Conservation (phyloP, 2,113 vertebrate species). For the Meleagris gallopavo region DNA sequence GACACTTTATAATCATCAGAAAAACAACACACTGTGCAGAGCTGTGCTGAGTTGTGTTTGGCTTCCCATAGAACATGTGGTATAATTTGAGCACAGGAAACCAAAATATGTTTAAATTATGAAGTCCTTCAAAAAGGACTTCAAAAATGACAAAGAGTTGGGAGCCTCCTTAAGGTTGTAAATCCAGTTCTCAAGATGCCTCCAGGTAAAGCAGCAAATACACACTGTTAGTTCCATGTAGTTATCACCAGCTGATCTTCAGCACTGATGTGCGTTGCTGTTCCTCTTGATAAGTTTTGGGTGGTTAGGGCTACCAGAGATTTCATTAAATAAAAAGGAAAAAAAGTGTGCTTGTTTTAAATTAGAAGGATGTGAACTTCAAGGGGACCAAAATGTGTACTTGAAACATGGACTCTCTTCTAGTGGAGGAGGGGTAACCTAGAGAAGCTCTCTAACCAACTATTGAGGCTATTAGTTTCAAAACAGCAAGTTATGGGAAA, state of each 20-base stretch:
- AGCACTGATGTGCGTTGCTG: accelerated
- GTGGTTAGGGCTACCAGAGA: neutral
- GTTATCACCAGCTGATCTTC: neutral
- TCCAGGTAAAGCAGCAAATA: neutral
- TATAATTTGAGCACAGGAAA: neutral
- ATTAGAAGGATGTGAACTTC: neutral
- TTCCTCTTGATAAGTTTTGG: neutral
- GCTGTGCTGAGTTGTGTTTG: neutral
- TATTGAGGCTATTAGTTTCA: neutral
- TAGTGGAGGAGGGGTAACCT: neutral
- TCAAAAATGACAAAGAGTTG: neutral
- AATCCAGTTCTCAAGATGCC: neutral
- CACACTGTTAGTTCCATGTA: neutral
- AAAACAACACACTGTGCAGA: neutral
- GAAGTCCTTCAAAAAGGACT: neutral
- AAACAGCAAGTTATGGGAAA: neutral
- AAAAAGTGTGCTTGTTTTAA: neutral
- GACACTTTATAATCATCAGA: neutral
- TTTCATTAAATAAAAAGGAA: neutral
- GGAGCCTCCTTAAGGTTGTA: neutral
- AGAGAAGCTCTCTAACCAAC: neutral
- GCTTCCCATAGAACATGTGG: accelerated
- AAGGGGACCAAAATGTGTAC: neutral
- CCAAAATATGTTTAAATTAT: neutral
- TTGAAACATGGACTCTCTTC: neutral